Conservation (phyloP, 64 coral and sea anemone genomes). For the Trachythela sp. region DNA sequence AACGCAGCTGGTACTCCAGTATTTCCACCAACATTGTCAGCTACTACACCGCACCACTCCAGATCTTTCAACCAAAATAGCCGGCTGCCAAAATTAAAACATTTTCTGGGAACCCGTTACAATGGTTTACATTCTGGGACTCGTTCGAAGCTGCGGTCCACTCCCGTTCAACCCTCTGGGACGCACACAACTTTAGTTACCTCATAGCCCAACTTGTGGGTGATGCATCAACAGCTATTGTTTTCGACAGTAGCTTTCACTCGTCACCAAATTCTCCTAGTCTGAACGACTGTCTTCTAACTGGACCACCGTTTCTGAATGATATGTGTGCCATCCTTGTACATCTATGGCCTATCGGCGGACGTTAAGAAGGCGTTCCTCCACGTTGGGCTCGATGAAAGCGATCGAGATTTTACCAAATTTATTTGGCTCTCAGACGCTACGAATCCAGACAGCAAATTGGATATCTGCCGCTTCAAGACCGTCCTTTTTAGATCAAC, state of each 20-base stretch:
- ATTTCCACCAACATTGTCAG: no score
- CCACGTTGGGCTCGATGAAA: not conserved
- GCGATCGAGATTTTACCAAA: not conserved
- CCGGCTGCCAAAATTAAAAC: not conserved
- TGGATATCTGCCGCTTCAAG: not conserved
- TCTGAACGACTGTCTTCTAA: not conserved
- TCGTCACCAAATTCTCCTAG: not conserved
- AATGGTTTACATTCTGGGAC: conserved; percentile 49
- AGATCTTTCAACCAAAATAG: not conserved
- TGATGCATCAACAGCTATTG: not conserved
- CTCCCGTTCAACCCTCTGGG: not conserved
- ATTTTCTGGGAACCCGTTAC: conserved; percentile 30
- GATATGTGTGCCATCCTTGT: not conserved
- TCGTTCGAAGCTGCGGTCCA: not conserved
- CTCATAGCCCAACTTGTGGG: conserved; percentile 16
- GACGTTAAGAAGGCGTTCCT: not conserved
- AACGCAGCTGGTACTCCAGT: no score
- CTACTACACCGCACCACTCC: not conserved
- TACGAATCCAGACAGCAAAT: not conserved
- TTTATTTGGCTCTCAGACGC: not conserved
- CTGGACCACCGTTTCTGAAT: not conserved
- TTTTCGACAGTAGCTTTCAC: not conserved
- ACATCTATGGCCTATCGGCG: not conserved
- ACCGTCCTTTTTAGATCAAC: not conserved
- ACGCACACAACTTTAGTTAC: conserved; percentile 35